Base-by-base conservation (phyloP, 2,888 invertebrate genomes). In the Desoria tigrina region DNA sequence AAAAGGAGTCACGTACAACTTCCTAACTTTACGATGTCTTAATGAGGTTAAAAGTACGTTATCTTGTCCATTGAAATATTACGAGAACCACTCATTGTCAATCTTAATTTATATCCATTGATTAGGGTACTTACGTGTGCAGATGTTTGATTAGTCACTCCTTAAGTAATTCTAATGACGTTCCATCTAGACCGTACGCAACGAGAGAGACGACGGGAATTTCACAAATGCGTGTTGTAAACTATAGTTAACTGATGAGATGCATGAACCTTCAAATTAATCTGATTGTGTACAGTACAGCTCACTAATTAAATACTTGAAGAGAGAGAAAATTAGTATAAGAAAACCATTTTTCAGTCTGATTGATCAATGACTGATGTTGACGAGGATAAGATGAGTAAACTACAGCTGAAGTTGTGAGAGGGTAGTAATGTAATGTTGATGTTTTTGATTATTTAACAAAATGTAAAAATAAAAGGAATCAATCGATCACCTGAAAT, bases 371-470 rank as follows among this genome's bases (percentile, higher is more conserved):
- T 9, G n/a, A 18, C n/a, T 45, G n/a, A 45, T 18, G 45, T 45
- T 18, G 21, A 45, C 45, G 21, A 18, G n/a, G 21, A 9, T 16
- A 21, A 9, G 45, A 45, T 45, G 45, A 45, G 32, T 45, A 45
- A 45, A 18, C 45, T 45, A 45, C 45, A 45, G 45, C 4, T 23
- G 16, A 51, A 51, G 56, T 57, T 57, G 56, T 57, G 42, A 57
- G 37, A 32, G 55, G 55, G 55, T 55, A 55, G 55, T 55, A 57
- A n/a, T 57, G 56, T 57, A 45, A 16, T 57, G 56, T 57, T 57
- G 39, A 42, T 39, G 39, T 57, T 57, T 55, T 42, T 57, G 39
- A 57, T 57, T 57, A 57, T 57, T 57, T 57, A 57, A 57, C 56
- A 42, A 57, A 57, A 23, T n/a, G 9, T 18, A 57, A 57, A 55